Conservation (phyloP, 2,797 vertebrate genomes). For the Falco columbarius region DNA sequence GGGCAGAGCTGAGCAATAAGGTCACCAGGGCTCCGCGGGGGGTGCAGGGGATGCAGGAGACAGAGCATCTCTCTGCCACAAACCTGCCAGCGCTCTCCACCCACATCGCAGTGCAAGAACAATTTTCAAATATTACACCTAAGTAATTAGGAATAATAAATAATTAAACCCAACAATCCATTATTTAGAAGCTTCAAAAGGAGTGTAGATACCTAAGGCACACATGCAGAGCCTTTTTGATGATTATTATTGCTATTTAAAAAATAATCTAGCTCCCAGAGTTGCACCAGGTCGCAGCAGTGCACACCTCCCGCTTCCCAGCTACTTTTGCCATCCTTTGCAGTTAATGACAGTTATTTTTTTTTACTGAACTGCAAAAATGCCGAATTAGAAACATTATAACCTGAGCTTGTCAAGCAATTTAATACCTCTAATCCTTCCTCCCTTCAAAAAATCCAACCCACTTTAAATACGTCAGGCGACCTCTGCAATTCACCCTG, state of each 20-base stretch:
- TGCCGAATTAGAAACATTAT: background rate
- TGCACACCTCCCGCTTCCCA: background rate
- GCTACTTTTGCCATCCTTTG: background rate
- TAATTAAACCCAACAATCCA: background rate
- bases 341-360: background rate
- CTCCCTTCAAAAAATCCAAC: background rate
- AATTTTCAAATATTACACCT: background rate
- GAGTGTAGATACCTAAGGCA: background rate
- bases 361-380: background rate
- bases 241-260: background rate
- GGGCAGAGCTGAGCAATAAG: background rate
- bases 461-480: background rate
- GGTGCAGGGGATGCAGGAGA: background rate
- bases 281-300: background rate
- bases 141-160: background rate
- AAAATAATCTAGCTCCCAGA: background rate
- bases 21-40: fast-evolving
- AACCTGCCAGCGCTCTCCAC: background rate
- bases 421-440: background rate
- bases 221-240: background rate
- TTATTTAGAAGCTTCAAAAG: background rate
- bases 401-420: background rate
- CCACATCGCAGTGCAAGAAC: fast-evolving
- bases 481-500: background rate
- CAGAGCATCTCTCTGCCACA: fast-evolving